phyloP scores from a whole-genome alignment of 2,888 invertebrate species.

The Oscheius sp. region DNA sequence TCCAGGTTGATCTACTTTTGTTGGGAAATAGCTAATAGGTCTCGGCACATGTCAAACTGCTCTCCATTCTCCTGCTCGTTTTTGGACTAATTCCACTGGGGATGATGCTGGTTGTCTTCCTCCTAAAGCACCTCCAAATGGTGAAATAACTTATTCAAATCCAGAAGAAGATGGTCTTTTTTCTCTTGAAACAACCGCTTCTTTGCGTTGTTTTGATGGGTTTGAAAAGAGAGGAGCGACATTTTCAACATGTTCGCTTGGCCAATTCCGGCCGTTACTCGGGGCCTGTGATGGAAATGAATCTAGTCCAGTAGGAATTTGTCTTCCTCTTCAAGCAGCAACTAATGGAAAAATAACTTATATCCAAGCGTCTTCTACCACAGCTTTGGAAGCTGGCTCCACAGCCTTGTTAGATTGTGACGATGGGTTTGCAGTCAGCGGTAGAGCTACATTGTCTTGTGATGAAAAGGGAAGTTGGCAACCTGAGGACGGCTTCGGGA shows the following conservation, averaged over 20 bases:
- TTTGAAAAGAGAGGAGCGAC: slow-evolving; percentile 33
- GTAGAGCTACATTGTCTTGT: slow-evolving; percentile 35
- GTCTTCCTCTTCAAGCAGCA: slow-evolving; percentile 43
- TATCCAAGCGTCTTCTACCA: slow-evolving; percentile 35
- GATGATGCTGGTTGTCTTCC: slow-evolving; percentile 34
- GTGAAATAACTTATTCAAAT: slow-evolving; percentile 39
- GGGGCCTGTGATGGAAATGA: slow-evolving; percentile 40
- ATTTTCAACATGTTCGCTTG: slow-evolving; percentile 42
- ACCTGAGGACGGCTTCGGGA: slow-evolving; percentile 17
- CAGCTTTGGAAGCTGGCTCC: slow-evolving; percentile 47
- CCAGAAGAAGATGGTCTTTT: slow-evolving; percentile 2
- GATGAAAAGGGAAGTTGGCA: slow-evolving; percentile 7
- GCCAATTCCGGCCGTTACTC: slow-evolving; percentile 49
- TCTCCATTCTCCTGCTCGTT: slow-evolving; percentile 6
- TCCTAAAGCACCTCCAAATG: slow-evolving; percentile 46
- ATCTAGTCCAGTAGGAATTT: slow-evolving; percentile 25
- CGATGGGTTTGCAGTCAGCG: slow-evolving; percentile 44
- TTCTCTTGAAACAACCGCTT: slow-evolving; percentile 25
- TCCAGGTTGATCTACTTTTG: slow-evolving; percentile 28
- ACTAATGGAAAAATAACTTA: slow-evolving; percentile 36
- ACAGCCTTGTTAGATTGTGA: slow-evolving; percentile 50
- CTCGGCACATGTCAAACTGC: slow-evolving; percentile 15
- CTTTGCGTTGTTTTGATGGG: slow-evolving; percentile 17
- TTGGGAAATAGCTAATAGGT: neutral
- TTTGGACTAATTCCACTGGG: neutral